Conservation (phyloP, 2,797 vertebrate species). For the Pipistrellus nathusii region DNA sequence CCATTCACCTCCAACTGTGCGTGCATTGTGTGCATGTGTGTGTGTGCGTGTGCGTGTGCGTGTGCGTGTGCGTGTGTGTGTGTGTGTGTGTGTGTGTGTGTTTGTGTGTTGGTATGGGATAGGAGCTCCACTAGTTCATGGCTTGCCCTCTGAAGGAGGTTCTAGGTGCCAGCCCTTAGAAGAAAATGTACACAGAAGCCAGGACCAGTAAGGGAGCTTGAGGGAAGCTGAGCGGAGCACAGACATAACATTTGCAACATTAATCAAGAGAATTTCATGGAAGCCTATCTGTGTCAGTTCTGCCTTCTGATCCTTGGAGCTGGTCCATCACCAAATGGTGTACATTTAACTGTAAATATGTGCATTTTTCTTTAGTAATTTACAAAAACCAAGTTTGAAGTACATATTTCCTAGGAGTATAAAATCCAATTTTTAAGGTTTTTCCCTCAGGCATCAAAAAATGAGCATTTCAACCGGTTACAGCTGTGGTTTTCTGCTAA, state of each 20-base stretch:
- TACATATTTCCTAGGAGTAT: conserved; percentile 27
- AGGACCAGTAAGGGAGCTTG: too few species aligned
- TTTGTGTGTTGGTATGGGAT: rapidly evolving
- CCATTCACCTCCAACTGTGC: background rate
- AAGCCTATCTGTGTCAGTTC: background rate
- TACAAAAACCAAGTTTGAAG: background rate
- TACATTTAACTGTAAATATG: background rate
- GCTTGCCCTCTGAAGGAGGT: background rate
- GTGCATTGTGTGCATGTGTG: background rate
- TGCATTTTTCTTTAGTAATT: background rate
- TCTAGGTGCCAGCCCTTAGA: background rate
- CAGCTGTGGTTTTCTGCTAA: conserved; percentile 41
- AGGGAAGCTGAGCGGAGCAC: background rate
- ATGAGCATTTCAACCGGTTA: conserved; percentile 45
- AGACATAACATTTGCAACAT: background rate
- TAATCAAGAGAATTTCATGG: background rate
- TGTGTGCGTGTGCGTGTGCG: rapidly evolving
- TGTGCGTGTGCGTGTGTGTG: rapidly evolving
- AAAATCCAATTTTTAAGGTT: conserved; percentile 83
- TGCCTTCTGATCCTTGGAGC: background rate
- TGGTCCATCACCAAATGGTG: background rate
- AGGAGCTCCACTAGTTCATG: background rate
- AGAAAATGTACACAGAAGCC: background rate
- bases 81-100: too few species aligned
- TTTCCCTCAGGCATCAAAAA: conserved; percentile 68